These are phyloP conservation scores for Armadillidium nasatum DNA, from an alignment of 1,140 invertebrate species.

Conservation along the genomic window DNA sequence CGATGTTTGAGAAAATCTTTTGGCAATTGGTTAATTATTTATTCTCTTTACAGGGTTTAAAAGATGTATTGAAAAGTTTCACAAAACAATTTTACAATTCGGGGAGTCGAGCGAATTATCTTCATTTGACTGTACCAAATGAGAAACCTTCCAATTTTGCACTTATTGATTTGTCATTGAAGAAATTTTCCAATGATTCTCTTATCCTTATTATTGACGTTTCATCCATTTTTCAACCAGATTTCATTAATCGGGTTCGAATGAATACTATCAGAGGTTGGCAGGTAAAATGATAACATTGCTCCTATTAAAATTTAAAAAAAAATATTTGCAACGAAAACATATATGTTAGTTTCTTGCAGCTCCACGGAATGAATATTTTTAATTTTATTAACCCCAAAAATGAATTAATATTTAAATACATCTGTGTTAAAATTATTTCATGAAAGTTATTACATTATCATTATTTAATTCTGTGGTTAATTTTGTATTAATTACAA, in stretches of 20 bases:
- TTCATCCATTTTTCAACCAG: neutral
- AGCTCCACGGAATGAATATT: no score
- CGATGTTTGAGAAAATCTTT: no score
- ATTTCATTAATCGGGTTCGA: conserved; percentile 42
- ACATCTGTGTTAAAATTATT: no score
- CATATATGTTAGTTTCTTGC: no score
- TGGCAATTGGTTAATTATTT: neutral
- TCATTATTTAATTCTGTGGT: no score
- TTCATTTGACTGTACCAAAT: neutral
- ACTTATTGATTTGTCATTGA: neutral
- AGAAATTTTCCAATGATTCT: conserved; percentile 12
- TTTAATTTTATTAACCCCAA: no score
- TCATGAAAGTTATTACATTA: no score
- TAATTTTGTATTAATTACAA: no score
- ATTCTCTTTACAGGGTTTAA: neutral
- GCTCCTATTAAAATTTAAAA: no score
- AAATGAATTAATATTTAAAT: no score
- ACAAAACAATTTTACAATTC: neutral
- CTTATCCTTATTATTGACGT: conserved; percentile 17
- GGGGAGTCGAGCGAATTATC: neutral
- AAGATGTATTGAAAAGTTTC: neutral
- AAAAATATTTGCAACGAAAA: no score
- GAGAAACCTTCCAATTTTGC: neutral
- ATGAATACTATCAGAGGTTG: conserved; percentile 48
- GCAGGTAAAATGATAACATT: conserved; percentile 36